Base-by-base conservation (phyloP, 1,140 invertebrate species). In the Drosophila nebulosa region DNA sequence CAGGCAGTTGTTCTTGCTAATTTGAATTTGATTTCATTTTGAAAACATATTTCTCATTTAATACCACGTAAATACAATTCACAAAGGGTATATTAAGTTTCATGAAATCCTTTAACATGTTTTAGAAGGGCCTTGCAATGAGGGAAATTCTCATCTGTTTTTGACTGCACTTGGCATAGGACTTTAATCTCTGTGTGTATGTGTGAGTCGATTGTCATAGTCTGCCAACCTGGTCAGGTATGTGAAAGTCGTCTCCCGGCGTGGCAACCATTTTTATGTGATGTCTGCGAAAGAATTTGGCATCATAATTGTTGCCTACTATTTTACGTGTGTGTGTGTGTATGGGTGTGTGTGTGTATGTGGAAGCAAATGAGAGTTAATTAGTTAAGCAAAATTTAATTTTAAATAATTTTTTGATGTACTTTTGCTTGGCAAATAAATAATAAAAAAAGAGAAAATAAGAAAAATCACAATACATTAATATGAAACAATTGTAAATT, bases 11-110 rank as follows among this genome's bases (percentile, higher is more conserved):
- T 46, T 21, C 18, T 63, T 57, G 61, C 69, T 76, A 76, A 76
- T 76, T 76, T 64, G 74, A 73, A 73, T 76, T 76, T 76, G 65
- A 76, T 76, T 76, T 76, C 60, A 76, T 73, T 76, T 73, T 64
- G 57, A 76, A 76, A 60, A 52, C 39, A 46, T 46, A 46, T 46
- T 46, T 46, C 39, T 21, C 39, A 21, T 10, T 18, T 0, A 18
- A 46, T 46, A 18, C 39, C 39, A 7, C 21, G 7, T 7, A 46
- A 46, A 9, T 3, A 18, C 10, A 21, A 10, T 46, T 18, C 9
- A 12, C 18, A 46, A 46, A 16, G 14, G 6, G 5, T 6, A 21
- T 10, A 21, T 46, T 18, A 3, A 18, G 9, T 10, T 18, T 18
- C 7, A 18, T 46, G 7, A 3, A 46, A 46, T 18, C 7, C 16